Evolutionary conservation across 1,140 invertebrate genomes (phyloP).

Genomic region (Homalodisca vitripennis): DNA sequence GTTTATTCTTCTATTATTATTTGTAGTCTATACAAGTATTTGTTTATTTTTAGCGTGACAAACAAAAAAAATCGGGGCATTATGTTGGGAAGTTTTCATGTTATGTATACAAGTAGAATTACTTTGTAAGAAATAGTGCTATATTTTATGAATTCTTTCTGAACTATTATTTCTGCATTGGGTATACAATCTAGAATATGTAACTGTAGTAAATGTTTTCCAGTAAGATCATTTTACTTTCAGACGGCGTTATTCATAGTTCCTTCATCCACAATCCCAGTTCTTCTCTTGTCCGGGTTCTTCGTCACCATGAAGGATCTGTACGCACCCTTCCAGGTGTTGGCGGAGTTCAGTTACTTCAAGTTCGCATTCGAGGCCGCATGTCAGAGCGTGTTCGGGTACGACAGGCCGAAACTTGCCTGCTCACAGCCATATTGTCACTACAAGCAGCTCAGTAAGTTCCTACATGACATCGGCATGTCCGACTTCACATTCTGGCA

Average conservation of each 20-base stretch:
- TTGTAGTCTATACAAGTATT: no score
- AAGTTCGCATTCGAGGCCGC: constrained; percentile 78
- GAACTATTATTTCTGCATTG: no score
- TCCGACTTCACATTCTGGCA: constrained; percentile 68
- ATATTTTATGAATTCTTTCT: no score
- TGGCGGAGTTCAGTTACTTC: constrained; percentile 75
- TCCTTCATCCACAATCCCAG: constrained; percentile 77
- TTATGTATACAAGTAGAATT: no score
- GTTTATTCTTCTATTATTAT: no score
- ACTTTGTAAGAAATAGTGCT: no score
- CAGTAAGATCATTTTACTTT: no score
- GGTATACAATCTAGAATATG: no score
- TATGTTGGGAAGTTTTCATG: no score
- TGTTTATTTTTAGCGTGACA: no score
- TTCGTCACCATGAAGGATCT: constrained; percentile 79
- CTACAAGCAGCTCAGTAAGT: constrained; percentile 77
- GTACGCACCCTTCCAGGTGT: constrained; percentile 64
- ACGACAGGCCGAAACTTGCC: constrained; percentile 71
- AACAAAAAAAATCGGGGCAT: no score
- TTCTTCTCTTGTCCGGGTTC: constrained; percentile 82
- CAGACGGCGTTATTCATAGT: constrained; percentile 80
- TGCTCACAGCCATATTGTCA: constrained; percentile 83
- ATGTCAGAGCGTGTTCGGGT: constrained; percentile 78
- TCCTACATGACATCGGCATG: constrained; percentile 87
- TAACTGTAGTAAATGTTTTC: background rate